Evolutionary conservation across 2,888 invertebrate species (phyloP), one percentile per base, ranked within the genome.

Genomic region (Alentia gelatinosa): DNA sequence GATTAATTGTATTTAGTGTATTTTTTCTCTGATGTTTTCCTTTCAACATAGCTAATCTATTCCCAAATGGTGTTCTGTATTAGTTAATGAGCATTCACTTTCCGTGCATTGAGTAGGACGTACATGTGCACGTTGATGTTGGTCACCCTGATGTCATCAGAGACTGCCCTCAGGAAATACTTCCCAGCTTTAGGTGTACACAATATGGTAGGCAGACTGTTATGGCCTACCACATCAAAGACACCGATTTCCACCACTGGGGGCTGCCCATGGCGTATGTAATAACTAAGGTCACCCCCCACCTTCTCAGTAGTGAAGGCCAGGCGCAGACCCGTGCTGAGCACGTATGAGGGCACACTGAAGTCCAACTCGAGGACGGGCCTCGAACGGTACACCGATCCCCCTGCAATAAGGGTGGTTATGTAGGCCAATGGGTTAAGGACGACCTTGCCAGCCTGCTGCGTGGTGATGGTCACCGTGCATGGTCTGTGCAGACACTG

Each of bases 61-160:
- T n/a, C n/a, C n/a, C n/a, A n/a, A n/a, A n/a, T n/a, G n/a, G n/a
- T n/a, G n/a, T n/a, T n/a, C n/a, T n/a, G n/a, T n/a, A n/a, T n/a
- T n/a, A n/a, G n/a, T n/a, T n/a, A n/a, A n/a, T n/a, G n/a, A n/a
- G n/a, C n/a, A 47, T 47, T 47, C 47, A 47, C 47, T 47, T 19
- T 47, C 9, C 19, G 9, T 35, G 86, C 86, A 0, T 42, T 30
- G 9, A 86, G 47, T 23, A 42, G 35, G 30, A 47, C 47, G 26
- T 86, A 86, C 86, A 86, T 86, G 30, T 50, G 42, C 5, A 86
- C 33, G 35, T 86, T 86, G 47, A 86, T 86, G 47, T 86, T 86
- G 42, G 33, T 47, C 1, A 86, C 50, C 26, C 86, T 35, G 30
- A 23, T 30, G 5, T 42, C 30, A 42, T 86, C 86, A 47, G 86